Base-by-base conservation (phyloP, 2,888 invertebrate species). In the Philopedon plagiatum region DNA sequence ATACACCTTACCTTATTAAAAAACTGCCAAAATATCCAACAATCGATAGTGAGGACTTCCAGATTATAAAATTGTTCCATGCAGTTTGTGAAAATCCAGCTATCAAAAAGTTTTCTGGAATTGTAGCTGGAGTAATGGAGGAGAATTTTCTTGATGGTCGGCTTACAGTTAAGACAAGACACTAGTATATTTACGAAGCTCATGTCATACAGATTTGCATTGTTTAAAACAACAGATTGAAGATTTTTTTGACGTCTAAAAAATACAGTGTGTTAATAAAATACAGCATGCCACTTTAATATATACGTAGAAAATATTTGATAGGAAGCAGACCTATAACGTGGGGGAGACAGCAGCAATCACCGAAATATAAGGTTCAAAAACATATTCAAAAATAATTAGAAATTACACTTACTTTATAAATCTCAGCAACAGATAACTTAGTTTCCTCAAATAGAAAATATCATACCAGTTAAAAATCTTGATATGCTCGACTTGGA, bases 381-480 rank as follows among this genome's bases (percentile, higher is more conserved):
- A n/a, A n/a, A n/a, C n/a, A n/a, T n/a, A n/a, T n/a, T n/a, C n/a
- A n/a, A n/a, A n/a, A n/a, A n/a, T n/a, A n/a, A n/a, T n/a, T n/a
- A n/a, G n/a, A n/a, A n/a, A n/a, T n/a, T n/a, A n/a, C n/a, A 74
- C 77, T 77, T 80, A 83, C 83, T 79, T 83, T 54, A 85, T 74
- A 66, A 84, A 83, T 62, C 82, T 75, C 5, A 81, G 76, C 34
- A 85, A 71, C 65, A 83, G 82, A 70, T 83, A 85, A 18, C 80
- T 79, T 62, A 85, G 80, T 78, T 85, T 85, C 71, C 81, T 82
- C 62, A 83, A 86, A 66, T 85, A 85, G 71, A 84, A 84, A 66
- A 85, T 83, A 70, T 86, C 86, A 57, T 85, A 83, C 88, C 88
- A 88, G 71, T 87, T 84, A 23, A 85, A 86, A 61, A 88, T 83